Evolutionary conservation across 2,888 invertebrate genomes (phyloP).

Genomic region (Thysanoteuthis rhombus): DNA sequence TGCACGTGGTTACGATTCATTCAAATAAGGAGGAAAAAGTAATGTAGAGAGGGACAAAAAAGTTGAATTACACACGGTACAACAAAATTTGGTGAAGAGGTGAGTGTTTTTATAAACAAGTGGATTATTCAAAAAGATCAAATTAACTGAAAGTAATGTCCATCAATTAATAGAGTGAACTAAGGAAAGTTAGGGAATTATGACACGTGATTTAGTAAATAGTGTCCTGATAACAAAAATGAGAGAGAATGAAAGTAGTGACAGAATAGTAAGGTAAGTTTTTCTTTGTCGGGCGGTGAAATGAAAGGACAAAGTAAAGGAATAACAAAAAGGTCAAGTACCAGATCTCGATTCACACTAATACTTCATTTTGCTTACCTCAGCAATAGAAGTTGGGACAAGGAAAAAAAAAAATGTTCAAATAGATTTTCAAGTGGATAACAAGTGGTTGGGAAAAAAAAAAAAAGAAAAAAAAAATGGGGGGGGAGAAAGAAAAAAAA

Average conservation of each 20-base stretch:
- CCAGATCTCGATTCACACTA: neutral
- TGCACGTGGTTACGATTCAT: neutral
- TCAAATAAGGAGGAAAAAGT: neutral
- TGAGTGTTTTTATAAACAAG: neutral
- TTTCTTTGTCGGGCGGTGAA: neutral
- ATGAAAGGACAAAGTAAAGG: neutral
- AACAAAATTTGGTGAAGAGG: neutral
- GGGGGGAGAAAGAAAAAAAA: too few species aligned
- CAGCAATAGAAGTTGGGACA: neutral
- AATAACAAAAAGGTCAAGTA: neutral
- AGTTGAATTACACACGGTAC: neutral
- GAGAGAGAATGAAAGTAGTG: conserved; percentile 12
- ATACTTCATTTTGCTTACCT: conserved; percentile 12
- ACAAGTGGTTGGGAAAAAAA: neutral
- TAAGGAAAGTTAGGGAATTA: neutral
- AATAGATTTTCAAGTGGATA: neutral
- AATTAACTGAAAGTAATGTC: too few species aligned
- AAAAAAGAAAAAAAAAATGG: neutral
- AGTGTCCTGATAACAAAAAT: neutral
- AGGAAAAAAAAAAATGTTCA: neutral
- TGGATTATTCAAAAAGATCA: neutral
- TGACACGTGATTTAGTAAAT: neutral
- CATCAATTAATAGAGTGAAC: neutral
- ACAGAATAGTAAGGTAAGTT: neutral
- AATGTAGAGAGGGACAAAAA: neutral